phyloP scores from a whole-genome alignment of 2,797 vertebrate species.

The Gambelia wislizenii region DNA sequence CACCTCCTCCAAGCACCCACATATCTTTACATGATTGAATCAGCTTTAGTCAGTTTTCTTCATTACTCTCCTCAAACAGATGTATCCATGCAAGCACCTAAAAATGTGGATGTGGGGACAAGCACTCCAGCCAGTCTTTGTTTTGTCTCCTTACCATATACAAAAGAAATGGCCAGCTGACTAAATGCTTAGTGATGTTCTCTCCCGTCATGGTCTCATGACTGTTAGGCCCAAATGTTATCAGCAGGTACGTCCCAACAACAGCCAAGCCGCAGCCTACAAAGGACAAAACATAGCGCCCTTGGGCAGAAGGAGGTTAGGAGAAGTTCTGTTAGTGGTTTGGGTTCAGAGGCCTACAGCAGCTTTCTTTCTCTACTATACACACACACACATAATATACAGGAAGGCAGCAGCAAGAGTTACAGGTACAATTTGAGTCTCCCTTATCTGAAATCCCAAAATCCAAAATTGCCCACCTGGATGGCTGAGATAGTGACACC shows the following conservation, averaged over 20 bases:
- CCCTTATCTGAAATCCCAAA: too few species aligned
- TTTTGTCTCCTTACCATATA: constrained; percentile 87
- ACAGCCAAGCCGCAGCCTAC: constrained; percentile 88
- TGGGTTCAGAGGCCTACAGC: not conserved
- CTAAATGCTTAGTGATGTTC: constrained; percentile 90
- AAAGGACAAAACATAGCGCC: constrained; percentile 88
- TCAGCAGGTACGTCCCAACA: constrained; percentile 91
- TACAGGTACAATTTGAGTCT: too few species aligned
- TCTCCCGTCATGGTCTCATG: constrained; percentile 91
- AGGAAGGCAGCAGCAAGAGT: not conserved
- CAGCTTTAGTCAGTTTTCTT: not conserved
- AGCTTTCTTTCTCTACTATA: not conserved
- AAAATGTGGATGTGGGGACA: not conserved
- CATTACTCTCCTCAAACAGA: not conserved
- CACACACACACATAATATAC: not conserved
- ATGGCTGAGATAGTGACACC: too few species aligned
- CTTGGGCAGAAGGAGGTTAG: constrained; percentile 72
- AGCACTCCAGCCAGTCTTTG: fast-evolving
- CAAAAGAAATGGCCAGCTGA: constrained; percentile 93
- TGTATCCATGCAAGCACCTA: not conserved
- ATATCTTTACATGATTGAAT: not conserved
- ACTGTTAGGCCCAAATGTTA: constrained; percentile 94
- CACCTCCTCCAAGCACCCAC: not conserved
- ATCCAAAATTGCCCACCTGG: too few species aligned
- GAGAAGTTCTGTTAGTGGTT: constrained; percentile 46